Conservation (phyloP, 2,113 vertebrate species). For the Xenopus borealis region DNA sequence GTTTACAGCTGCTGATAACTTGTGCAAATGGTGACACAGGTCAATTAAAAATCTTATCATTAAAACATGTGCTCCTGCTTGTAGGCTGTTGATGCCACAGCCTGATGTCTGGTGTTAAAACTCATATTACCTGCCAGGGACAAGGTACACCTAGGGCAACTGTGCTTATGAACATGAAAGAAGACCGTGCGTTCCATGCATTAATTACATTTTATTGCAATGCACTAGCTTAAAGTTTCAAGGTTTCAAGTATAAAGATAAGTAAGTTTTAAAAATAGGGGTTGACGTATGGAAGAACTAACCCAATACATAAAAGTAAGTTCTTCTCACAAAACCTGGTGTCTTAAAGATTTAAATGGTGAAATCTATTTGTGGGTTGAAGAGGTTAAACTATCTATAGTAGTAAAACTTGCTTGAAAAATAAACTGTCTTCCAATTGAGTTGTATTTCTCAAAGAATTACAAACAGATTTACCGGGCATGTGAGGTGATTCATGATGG, state of each 20-base stretch:
- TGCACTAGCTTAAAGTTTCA: no score
- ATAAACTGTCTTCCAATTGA: constrained; percentile 41
- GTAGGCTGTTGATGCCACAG: constrained; percentile 11
- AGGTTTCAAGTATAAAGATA: no score
- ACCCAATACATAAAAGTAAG: no score
- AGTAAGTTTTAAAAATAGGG: no score
- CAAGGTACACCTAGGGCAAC: not conserved
- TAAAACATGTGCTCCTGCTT: constrained; percentile 3
- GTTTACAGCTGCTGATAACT: constrained; percentile 43
- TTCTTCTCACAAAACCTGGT: not conserved
- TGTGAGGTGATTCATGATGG: constrained; percentile 42
- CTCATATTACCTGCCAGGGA: not conserved
- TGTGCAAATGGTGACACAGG: constrained; percentile 38
- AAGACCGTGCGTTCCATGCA: no score
- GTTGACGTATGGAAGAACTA: no score
- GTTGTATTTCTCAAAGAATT: constrained; percentile 39
- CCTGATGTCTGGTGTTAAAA: not conserved
- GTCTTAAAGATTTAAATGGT: not conserved
- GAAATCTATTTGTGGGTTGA: not conserved
- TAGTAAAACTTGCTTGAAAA: constrained; percentile 23
- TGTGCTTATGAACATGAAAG: not conserved
- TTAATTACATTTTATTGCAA: no score
- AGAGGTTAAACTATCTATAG: constrained; percentile 13
- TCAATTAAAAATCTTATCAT: constrained; percentile 17
- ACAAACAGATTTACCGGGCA: constrained; percentile 34